Evolutionary conservation across 2,888 invertebrate genomes (phyloP), one percentile per base, ranked within the genome.

Genomic region (Rhogogaster chlorosoma): DNA sequence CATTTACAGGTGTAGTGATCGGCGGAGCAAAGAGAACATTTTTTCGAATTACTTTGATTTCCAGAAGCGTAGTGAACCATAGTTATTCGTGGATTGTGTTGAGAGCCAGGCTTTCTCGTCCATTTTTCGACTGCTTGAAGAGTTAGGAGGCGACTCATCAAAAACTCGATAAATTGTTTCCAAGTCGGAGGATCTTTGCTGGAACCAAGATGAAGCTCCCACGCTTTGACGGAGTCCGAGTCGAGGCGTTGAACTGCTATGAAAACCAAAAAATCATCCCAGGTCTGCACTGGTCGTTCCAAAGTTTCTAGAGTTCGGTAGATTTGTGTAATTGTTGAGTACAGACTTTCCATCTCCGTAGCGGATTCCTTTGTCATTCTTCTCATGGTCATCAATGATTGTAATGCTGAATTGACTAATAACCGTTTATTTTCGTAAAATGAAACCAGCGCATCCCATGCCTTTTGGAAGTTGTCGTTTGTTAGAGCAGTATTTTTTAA

Each of bases 81-180:
- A 42, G 42, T 7, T 9, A 7, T 6, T 7, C 7, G 42, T 42
- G 3, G 10, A 3, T 42, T 42, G 1, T n/a, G n/a, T n/a, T n/a
- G n/a, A n/a, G n/a, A n/a, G n/a, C 42, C 42, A 42, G 42, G 42
- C 7, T 42, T 42, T 26, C 42, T 57, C 0, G 86, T n/a, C 0
- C 86, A 86, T 67, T 85, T 86, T 64, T 87, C 87, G 2, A 86
- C 73, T 2, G 86, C 86, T 71, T 86, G 84, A 0, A 86, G 80
- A 0, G 86, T 84, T 0, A 86, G 22, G 9, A 86, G 15, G 4
- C 86, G 1, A 0, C 84, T 85, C 75, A 85, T 64, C 2, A 87
- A n/a, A 53, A 87, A 87, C 22, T 87, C 84, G 0, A 6, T 64
- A 6, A 87, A 73, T 45, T 86, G 84, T 2, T 36, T 29, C 86